Conservation (phyloP, 2,113 vertebrate species). For the Euleptes europaea region DNA sequence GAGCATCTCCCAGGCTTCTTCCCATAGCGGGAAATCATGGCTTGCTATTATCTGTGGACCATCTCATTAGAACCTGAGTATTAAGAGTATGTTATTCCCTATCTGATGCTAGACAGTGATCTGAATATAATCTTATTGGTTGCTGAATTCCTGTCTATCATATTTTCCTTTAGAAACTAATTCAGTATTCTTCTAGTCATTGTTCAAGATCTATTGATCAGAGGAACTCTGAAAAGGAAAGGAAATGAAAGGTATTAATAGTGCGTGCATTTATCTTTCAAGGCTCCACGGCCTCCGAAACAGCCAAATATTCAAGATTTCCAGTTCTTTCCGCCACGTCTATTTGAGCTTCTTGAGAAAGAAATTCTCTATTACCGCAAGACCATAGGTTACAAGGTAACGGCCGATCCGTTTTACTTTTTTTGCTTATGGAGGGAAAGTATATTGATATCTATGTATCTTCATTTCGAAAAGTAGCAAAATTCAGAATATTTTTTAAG, state of each 20-base stretch:
- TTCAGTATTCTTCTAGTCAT: no score
- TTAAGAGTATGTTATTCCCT: background rate
- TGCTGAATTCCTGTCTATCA: no score
- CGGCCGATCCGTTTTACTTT: background rate
- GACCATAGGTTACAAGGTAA: constrained; percentile 90
- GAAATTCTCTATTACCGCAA: constrained; percentile 90
- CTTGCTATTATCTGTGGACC: no score
- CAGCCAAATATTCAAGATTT: constrained; percentile 92
- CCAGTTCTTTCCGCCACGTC: constrained; percentile 87
- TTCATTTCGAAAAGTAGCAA: background rate
- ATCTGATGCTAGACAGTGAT: no score
- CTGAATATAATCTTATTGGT: no score
- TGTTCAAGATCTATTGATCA: no score
- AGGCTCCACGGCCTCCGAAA: constrained; percentile 89
- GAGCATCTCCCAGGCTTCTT: no score
- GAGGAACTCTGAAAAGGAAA: no score
- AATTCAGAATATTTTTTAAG: background rate
- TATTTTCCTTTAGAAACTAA: no score
- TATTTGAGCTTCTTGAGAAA: constrained; percentile 90
- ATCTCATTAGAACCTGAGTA: background rate
- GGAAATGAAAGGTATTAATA: background rate
- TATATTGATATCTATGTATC: background rate
- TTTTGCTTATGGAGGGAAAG: background rate
- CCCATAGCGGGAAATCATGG: no score
- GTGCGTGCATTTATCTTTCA: constrained; percentile 44